Evolutionary conservation across 2,113 vertebrate species (phyloP), one percentile per base, ranked within the genome.

Genomic region (Hippocampus zosterae): DNA sequence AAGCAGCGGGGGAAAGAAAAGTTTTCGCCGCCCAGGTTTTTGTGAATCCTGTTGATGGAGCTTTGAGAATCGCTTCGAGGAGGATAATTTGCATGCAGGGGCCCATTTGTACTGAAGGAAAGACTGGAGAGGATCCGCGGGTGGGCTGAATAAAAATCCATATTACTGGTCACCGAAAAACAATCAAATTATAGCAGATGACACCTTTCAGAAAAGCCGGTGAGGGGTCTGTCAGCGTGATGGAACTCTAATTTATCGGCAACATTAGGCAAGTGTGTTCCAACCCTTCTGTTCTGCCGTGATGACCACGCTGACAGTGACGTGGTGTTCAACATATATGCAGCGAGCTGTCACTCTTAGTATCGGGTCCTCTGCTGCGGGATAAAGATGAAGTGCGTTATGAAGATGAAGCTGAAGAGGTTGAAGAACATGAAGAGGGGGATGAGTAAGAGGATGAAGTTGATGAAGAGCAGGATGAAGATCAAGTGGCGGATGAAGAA

Each of bases 121-220:
- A 67, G 70, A 52, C 40, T 25, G 65, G 68, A 21, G 62, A 69
- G 73, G 70, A 79, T 76, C 86, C 1, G 70, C 82, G 84, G 82
- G 86, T 81, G 84, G 85, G 81, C 84, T 84, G 71, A 89, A 91
- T 88, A 88, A 90, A 37, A 87, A 84, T 80, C 74, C 81, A 82
- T 89, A 86, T 88, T 90, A 90, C 85, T 87, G 81, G 74, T 81
- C 76, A 75, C 70, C 68, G 68, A 69, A 87, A 83, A 87, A 89
- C 89, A 92, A 92, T 92, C 88, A 92, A 91, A 90, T 91, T 87
- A 90, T 88, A 90, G 85, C 72, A 90, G 85, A 91, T 89, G 87
- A 89, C 89, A 91, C 82, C 87, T 87, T 93, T 89, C 90, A 87
- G 85, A 84, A 86, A 86, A 87, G 84, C 74, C 72, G 77, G 74